Base-by-base conservation (phyloP, 2,113 vertebrate species). In the Camelus bactrianus region DNA sequence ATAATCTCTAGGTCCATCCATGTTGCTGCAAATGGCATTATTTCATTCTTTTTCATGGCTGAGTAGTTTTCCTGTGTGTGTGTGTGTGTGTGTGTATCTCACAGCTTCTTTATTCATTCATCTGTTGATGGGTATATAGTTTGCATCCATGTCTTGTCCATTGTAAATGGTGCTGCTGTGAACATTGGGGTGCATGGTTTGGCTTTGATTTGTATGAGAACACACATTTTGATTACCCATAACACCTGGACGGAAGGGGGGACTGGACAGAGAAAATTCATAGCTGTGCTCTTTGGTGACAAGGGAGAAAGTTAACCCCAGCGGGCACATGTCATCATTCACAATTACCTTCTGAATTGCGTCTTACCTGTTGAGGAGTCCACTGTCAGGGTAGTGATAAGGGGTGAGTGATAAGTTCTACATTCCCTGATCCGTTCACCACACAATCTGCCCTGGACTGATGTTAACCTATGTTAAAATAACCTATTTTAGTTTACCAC, bases 401-500 rank as follows among this genome's bases (percentile, higher is more conserved):
- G 28, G 15, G 5, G 3, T 42, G 35, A 32, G 28, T 35, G 35
- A 15, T 15, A 67, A 64, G 6, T 19, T 75, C 35, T 50, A 1
- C 32, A 10, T 32, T 92, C 15, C 14, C 5, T 30, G 8, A 38
- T 30, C 62, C n/a, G 1, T 42, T 50, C 30, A 52, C 65, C 65
- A 64, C 2, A 2, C 72, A 9, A 3, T 2, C 8, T 35, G 15
- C 89, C 35, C 9, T 35, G 42, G 22, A 52, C 42, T 60, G 65
- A 7, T 0, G 2, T 5, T 28, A 1, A 52, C 42, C 54, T 72
- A 7, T 0, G 2, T 5, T 28, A 1, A 20, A 54, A 38, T 52
- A 32, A 64, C 28, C 42, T 62, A n/a, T 83, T 89, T 86, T 50
- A 70, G 12, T 83, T 73, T 22, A n/a, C 22, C 8, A 30, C 65